These are phyloP conservation scores for Melieria crassipennis DNA, from an alignment of 2,888 invertebrate genomes.

Conservation along the genomic window DNA sequence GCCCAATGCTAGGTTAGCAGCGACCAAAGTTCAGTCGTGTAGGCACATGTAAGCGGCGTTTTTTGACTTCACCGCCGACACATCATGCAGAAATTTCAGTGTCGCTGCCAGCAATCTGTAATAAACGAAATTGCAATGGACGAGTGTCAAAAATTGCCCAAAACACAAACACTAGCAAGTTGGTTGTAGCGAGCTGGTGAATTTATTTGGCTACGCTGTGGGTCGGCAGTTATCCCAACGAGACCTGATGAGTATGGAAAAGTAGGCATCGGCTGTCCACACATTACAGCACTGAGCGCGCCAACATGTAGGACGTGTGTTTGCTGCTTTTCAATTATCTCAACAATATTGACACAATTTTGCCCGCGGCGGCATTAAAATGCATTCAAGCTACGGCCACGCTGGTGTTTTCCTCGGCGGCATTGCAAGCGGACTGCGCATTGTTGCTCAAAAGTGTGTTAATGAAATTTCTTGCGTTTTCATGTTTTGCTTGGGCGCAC, in stretches of 20 bases:
- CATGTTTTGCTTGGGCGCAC: too few species aligned
- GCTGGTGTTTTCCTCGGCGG: too few species aligned
- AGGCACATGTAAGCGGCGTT: background rate
- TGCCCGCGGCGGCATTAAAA: background rate
- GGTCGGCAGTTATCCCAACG: too few species aligned
- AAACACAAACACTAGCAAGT: too few species aligned
- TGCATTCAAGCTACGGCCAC: background rate
- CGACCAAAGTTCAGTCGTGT: background rate
- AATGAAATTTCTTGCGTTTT: too few species aligned
- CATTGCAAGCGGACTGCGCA: too few species aligned
- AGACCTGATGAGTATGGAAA: too few species aligned
- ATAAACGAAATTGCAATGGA: background rate
- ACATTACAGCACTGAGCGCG: background rate
- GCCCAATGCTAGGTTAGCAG: too few species aligned
- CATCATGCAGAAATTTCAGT: background rate
- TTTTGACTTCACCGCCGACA: background rate
- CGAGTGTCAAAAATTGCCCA: background rate
- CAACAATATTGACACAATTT: slow-evolving; percentile 18
- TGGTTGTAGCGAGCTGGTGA: too few species aligned
- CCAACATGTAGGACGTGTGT: background rate
- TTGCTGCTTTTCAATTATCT: slow-evolving; percentile 15
- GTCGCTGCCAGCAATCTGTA: background rate
- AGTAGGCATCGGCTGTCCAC: too few species aligned
- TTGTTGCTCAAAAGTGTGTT: too few species aligned
- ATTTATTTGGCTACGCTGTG: too few species aligned